Base-by-base conservation (phyloP, 2,888 invertebrate genomes). In the Macrophya annulata region DNA sequence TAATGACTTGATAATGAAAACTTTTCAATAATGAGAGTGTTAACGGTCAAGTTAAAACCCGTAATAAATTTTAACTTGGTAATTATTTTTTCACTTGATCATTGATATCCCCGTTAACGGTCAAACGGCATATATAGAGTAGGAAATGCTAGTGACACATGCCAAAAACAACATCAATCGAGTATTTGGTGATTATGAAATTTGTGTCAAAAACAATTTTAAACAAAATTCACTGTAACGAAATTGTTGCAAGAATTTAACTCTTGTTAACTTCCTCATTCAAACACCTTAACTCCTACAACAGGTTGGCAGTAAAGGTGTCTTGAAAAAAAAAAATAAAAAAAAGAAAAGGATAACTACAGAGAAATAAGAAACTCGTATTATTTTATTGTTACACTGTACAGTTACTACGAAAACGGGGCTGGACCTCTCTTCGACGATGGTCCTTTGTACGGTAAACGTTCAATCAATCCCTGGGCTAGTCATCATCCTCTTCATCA, bases 371-470 rank as follows among this genome's bases (percentile, higher is more conserved):
- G 25, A 6, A 37, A 37, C 25, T 68, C 37, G 4, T n/a, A 55
- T 37, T 37, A 5, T 68, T 68, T 68, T 68, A 25, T 68, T 37
- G 31, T 68, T 8, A 8, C 68, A 17, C 21, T 68, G 17, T 62
- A 37, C 68, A 93, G 93, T 81, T 93, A 92, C 84, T 93, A 92
- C 85, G 93, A 93, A 86, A 93, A 92, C 86, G 93, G 92, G 8
- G 87, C 88, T 37, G 59, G 86, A 86, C 83, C 86, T 87, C 55
- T 89, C 4, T 84, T 89, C 62, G 92, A 92, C n/a, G 92, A 93
- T 31, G 87, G 89, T 40, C 90, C 92, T 1, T 85, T 91, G 0
- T 92, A 92, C 83, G 92, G 92, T 0, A 93, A 93, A 74, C 88
- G 93, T 10, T 85, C 90, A 5, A 85, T 88, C 25, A 90, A 89